phyloP scores from a whole-genome alignment of 53 echinoderm and acorn worm species.

The Paracentrotus lividus region DNA sequence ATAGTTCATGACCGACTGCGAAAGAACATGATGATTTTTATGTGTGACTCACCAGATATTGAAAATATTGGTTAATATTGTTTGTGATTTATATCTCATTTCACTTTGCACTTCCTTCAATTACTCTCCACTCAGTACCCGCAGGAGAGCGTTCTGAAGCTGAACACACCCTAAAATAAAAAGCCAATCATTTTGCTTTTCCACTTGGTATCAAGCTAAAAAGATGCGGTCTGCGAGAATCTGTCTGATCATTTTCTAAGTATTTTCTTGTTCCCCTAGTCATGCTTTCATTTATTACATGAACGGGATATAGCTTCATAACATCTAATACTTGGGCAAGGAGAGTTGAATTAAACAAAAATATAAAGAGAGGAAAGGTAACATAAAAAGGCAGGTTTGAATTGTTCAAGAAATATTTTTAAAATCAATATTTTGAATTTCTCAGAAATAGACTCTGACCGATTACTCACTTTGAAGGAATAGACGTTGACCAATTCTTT shows the following conservation, averaged over 20 bases:
- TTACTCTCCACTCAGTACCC: background rate
- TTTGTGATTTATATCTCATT: background rate
- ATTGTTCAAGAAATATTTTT: too few species aligned
- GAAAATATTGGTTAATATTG: constrained; percentile 33
- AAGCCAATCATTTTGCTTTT: constrained; percentile 26
- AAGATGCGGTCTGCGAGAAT: background rate
- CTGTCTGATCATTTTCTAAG: constrained; percentile 33
- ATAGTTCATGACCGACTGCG: constrained; percentile 47
- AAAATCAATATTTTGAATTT: too few species aligned
- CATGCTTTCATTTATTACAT: background rate
- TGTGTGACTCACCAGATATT: constrained; percentile 47
- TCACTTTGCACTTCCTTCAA: constrained; percentile 11
- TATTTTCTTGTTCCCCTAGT: background rate
- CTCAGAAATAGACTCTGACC: too few species aligned
- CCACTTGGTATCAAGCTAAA: background rate
- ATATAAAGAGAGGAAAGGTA: too few species aligned
- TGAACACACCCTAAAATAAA: constrained; percentile 17
- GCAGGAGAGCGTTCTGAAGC: background rate
- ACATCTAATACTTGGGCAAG: background rate
- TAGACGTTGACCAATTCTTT: too few species aligned
- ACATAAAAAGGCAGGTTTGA: too few species aligned
- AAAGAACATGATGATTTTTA: constrained; percentile 77
- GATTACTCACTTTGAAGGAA: too few species aligned
- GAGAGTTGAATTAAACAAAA: too few species aligned
- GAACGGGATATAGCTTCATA: background rate